These are phyloP conservation scores for Polypedilum vanderplanki DNA, from an alignment of 1,140 invertebrate genomes.

Conservation along the genomic window DNA sequence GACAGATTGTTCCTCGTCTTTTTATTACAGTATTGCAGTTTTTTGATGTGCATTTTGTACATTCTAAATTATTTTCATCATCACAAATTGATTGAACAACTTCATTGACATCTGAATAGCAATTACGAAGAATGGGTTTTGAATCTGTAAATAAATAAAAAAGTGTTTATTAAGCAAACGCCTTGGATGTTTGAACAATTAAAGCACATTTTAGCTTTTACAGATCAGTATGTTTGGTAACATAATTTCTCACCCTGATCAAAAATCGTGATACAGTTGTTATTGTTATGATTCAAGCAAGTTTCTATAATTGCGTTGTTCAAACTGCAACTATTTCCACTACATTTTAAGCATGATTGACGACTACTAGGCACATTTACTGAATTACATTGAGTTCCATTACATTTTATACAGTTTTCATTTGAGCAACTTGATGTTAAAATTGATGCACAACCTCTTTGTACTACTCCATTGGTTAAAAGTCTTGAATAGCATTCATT, in stretches of 20 bases:
- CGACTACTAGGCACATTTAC: not conserved
- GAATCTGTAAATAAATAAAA: not conserved
- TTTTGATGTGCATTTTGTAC: not conserved
- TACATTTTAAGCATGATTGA: not conserved
- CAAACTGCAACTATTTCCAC: not conserved
- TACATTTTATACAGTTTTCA: not conserved
- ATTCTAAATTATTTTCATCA: not conserved
- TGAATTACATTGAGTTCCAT: constrained; percentile 5
- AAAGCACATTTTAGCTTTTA: no score
- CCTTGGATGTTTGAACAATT: no score
- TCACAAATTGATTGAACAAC: not conserved
- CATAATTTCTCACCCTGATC: not conserved
- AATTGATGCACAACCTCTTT: not conserved
- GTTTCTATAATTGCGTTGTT: not conserved
- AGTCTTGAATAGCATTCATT: not conserved
- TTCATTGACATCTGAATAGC: not conserved
- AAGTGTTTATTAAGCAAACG: no score
- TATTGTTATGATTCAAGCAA: not conserved
- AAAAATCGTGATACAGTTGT: not conserved
- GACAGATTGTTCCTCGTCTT: not conserved
- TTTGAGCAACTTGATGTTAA: not conserved
- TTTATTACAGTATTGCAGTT: not conserved
- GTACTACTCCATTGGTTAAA: not conserved
- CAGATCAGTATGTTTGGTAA: no score
- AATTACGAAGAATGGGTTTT: not conserved